A percentile compares a stretch with the other conserved stretches of the same genome.
Evolutionary conservation across 2,113 vertebrate genomes (phyloP).

Genomic region (Alligator mississippiensis): DNA sequence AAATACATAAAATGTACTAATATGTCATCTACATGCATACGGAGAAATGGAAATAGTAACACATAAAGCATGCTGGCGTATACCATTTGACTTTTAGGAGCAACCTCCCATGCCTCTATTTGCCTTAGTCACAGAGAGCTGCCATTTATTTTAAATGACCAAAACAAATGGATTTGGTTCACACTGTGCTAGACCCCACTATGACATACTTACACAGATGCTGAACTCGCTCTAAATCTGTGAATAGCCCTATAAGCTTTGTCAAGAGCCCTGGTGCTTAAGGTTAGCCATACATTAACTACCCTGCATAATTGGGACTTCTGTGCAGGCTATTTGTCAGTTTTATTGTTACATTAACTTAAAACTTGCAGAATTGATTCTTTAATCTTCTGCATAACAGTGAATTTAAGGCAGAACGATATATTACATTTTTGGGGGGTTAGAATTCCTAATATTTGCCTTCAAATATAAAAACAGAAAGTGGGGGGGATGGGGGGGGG

Average conservation of each 20-base stretch:
- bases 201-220: fast-evolving
- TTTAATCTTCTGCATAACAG: fast-evolving
- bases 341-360: not conserved
- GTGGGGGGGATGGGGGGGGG: too few species aligned
- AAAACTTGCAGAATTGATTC: not conserved
- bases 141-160: not conserved
- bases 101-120: not conserved
- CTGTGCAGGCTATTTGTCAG: not conserved
- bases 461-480: not conserved
- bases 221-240: not conserved
- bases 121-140: not conserved
- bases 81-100: not conserved
- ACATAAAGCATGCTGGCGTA: not conserved
- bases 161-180: not conserved
- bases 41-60: not conserved
- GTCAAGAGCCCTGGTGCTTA: not conserved
- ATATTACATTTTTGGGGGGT: not conserved
- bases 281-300: not conserved
- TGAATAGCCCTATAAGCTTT: not conserved
- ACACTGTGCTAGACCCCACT: not conserved
- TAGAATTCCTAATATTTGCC: not conserved
- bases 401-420: not conserved
- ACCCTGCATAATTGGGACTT: not conserved
- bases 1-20: slow-evolving; percentile 32
- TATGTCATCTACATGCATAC: not conserved